phyloP scores from a whole-genome alignment of 2,888 invertebrate genomes.

The Nineta flava region DNA sequence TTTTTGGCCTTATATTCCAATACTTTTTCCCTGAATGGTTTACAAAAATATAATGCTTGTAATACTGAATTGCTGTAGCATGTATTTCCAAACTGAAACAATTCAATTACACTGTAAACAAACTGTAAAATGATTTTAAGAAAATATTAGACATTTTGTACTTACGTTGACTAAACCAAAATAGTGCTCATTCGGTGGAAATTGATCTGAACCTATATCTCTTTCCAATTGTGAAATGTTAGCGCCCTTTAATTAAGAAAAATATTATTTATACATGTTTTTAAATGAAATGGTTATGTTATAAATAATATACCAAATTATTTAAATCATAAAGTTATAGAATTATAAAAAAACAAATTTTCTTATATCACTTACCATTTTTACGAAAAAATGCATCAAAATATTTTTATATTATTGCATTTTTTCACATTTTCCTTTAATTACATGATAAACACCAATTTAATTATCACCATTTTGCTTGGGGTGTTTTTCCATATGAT shows the following conservation, averaged over 20 bases:
- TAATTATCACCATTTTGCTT: too few species aligned
- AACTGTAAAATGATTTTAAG: too few species aligned
- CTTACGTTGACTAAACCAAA: slow-evolving; percentile 98
- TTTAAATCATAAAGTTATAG: too few species aligned
- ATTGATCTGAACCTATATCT: slow-evolving; percentile 97
- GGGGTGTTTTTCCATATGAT: too few species aligned
- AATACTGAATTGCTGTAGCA: slow-evolving; percentile 99
- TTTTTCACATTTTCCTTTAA: too few species aligned
- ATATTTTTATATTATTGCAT: too few species aligned
- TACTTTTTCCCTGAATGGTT: slow-evolving; percentile 97
- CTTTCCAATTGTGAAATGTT: slow-evolving; percentile 98
- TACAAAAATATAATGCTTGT: slow-evolving; percentile 98
- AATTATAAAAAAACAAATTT: too few species aligned
- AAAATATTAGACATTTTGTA: slow-evolving; percentile 16
- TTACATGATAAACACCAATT: too few species aligned
- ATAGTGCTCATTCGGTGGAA: slow-evolving; percentile 97
- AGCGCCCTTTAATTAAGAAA: slow-evolving; percentile 60
- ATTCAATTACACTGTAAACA: slow-evolving; percentile 5
- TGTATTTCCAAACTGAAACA: slow-evolving; percentile 91
- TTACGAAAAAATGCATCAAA: neutral
- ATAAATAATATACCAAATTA: too few species aligned
- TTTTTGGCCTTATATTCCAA: slow-evolving; percentile 95
- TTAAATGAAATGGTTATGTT: too few species aligned
- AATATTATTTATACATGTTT: neutral
- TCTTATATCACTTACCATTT: neutral